Evolutionary conservation across 64 coral and sea anemone species (phyloP).

Genomic region (Stichodactyla mertensii): DNA sequence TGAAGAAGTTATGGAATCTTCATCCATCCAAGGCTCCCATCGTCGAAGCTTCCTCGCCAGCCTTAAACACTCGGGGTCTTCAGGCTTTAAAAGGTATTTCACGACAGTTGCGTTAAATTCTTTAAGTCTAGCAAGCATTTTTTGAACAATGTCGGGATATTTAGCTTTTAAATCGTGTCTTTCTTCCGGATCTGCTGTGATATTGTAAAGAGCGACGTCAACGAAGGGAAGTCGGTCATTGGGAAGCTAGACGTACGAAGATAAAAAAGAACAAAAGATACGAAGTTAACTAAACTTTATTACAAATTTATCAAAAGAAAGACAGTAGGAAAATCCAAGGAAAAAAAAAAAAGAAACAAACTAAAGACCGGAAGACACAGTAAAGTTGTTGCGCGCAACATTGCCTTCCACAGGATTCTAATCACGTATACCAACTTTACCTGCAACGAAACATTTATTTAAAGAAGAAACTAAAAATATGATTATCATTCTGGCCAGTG

Average conservation of each 20-base stretch:
- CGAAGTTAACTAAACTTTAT: no score
- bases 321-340: no score
- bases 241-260: background rate
- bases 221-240: conserved; percentile 11
- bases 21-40: conserved; percentile 24
- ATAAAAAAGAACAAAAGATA: background rate
- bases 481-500: no score
- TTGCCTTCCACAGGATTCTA: no score
- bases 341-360: no score
- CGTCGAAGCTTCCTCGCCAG: background rate
- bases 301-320: no score
- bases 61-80: background rate
- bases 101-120: background rate
- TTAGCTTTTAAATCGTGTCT: background rate
- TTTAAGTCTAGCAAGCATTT: background rate
- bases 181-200: conserved; percentile 22
- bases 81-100: conserved; percentile 3
- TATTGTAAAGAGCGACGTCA: conserved; percentile 18
- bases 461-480: no score
- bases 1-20: background rate
- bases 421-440: no score
- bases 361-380: no score
- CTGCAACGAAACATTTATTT: no score
- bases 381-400: no score
- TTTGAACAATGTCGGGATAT: conserved; percentile 11